Evolutionary conservation across 2,888 invertebrate species (phyloP), one percentile per base, ranked within the genome.

Genomic region (Byasa hedistus): DNA sequence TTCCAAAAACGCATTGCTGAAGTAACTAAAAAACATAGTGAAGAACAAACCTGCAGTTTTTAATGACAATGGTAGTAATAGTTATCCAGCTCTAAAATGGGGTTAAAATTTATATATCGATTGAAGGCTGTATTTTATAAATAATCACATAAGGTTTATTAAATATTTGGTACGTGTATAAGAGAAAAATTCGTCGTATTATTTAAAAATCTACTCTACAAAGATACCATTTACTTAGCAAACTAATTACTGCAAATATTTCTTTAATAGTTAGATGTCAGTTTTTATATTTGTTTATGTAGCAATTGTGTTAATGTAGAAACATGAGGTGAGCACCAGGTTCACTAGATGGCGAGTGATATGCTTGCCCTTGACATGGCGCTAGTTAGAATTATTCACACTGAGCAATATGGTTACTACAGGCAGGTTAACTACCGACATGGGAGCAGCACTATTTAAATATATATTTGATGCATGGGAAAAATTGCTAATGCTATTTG

Each of bases 1-100:
- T 7, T 79, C 85, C 21, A 82, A 79, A 74, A 85, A 85, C 74
- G 70, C 73, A 56, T 76, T 85, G 71, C 75, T 85, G 44, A 84
- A 82, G 70, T 86, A 78, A 75, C 21, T 36, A 55, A 59, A 15
- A 15, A 39, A 8, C 24, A 58, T 59, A 7, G 3, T 10, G 21
- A 19, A 57, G n/a, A 57, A n/a, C 21, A 32, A 57, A n/a, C 21
- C 12, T 24, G 1, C 19, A 55, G 2, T 24, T 55, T 24, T 55
- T 23, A 24, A 24, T 23, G 3, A 48, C 8, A 19, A 23, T 19
- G 17, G 7, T 55, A 55, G 15, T 23, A 19, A 24, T 23, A 55
- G 12, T 21, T 55, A 4, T 44, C 19, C 12, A 48, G 19, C n/a
- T 48, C 12, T 48, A n/a, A 48, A 48, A 48, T 48, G 19, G n/a